Base-by-base conservation (phyloP, 2,797 vertebrate genomes). In the Borostomias antarcticus region DNA sequence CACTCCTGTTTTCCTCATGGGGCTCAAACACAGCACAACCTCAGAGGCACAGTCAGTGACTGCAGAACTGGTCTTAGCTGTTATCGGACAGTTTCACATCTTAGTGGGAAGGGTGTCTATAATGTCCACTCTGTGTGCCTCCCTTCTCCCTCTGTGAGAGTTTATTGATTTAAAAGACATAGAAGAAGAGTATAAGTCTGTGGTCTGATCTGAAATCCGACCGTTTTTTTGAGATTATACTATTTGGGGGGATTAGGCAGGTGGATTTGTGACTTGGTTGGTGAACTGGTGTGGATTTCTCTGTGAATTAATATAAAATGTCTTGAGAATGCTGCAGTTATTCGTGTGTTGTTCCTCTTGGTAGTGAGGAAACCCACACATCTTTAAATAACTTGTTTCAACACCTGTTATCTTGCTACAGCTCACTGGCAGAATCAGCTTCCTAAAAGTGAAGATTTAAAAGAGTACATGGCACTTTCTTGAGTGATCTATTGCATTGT, bases 321-420 rank as follows among this genome's bases (percentile, higher is more conserved):
- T 17, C 2, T 15, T 45, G 40, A 15, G 15, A 17, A 15, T n/a
- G 40, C 40, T 45, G 40, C 40, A n/a, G n/a, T n/a, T n/a, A n/a
- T 45, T n/a, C 13, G 37, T 13, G 10, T 40, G 11, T 40, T 40
- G 37, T 40, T 40, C 37, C 13, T 15, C 11, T 40, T 11, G 37
- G 3, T 45, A 45, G 40, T 45, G 40, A 45, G 40, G 40, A 45
- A 45, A 45, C 40, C 1, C 35, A 50, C 40, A 7, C 35, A 50
- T 75, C 28, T 33, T 53, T 65, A 33, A 57, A 57, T 47, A 43
- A 66, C 40, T 48, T 67, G 50, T 26, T 45, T 45, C 40, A 45
- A 45, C 40, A 45, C 40, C 40, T 45, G 40, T 45, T 17, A 5
- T n/a, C n/a, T 45, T 45, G 40, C 40, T n/a, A 17, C 40, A 45